Base-by-base conservation (phyloP, 2,888 invertebrate species). In the Macrophya annulata region DNA sequence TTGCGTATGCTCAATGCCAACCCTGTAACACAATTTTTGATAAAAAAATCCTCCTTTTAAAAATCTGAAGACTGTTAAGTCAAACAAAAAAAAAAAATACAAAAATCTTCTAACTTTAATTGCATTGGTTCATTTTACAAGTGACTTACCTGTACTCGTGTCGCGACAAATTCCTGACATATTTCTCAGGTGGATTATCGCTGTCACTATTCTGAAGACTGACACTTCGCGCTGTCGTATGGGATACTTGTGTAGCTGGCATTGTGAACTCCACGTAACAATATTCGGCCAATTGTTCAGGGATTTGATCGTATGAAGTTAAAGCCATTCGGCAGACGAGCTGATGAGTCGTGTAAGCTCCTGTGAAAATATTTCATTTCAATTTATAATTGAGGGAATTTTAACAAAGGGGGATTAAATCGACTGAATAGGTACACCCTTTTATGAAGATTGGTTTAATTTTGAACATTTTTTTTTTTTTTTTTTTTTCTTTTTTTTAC, bases 301-400 rank as follows among this genome's bases (percentile, higher is more conserved):
- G 99, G 92, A 99, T 96, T 94, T 99, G 98, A 94, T 99, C 99
- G 94, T 98, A 99, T 77, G 98, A 98, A 37, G 99, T 99, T 88
- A 99, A 95, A 87, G 98, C 98, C 95, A 99, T 96, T 87, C 98
- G 96, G 92, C 99, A 98, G 87, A 98, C 97, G 94, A 99, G 96
- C 93, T 99, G 97, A 95, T 99, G 99, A 31, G 98, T 98, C 87
- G 99, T 99, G 94, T 99, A 99, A 37, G 99, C 99, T 84, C 99
- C 99, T 99, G 91, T 85, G 94, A 91, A 86, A 71, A 71, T 71
- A 77, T 31, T 4, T 31, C 55, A 37, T 8, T 17, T 48, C 45
- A 21, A 43, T 3, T 25, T 68, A 31, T 43, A 25, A 43, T 43
- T 31, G 21, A 1, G 17, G n/a, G 59, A 77, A 10, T 74, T 51